Base-by-base conservation (phyloP, 2,888 invertebrate genomes). In the Tolmerus cingulatus region DNA sequence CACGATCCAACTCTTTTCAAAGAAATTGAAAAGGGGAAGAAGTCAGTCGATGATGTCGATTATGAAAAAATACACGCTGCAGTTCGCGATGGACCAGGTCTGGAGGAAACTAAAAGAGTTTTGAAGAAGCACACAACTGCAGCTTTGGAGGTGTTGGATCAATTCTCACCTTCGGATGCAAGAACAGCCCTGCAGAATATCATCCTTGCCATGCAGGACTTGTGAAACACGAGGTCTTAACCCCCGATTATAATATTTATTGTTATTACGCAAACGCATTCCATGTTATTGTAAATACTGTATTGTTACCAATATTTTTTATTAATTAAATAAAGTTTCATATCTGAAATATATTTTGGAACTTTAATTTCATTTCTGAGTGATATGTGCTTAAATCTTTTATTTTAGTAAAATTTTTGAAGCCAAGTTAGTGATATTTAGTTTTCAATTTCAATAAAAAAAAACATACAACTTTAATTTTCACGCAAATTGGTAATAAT, bases 141-240 rank as follows among this genome's bases (percentile, higher is more conserved):
- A 88, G 97, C 97, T 0, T 94, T 97, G 90, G 94, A 94, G 88
- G 96, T 97, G 12, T 93, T 98, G 30, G 94, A 95, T 90, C 94
- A 95, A 89, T 96, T 98, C 91, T 96, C 96, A 84, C 94, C 95
- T 90, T 96, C 96, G 87, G 97, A 97, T 92, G 97, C 98, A 0
- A 94, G 96, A 88, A 96, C 96, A 34, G 98, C 97, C 0, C 94
- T 98, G 86, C 95, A 95, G 86, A 98, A 98, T 92, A 98, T 98
- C 89, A 96, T 97, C 81, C 95, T 96, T 5, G 97, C 97, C 12
- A 97, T 97, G 96, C 96, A 96, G 90, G 96, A 96, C 87, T 90
- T 93, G 89, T 92, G 34, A 87, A 12, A 77, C n/a, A 0, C 19
- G 5, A 7, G 43, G 5, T 46, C 12, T 16, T 16, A 4, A 46